Evolutionary conservation across 2,888 invertebrate species (phyloP).

Genomic region (Ctena decussata): DNA sequence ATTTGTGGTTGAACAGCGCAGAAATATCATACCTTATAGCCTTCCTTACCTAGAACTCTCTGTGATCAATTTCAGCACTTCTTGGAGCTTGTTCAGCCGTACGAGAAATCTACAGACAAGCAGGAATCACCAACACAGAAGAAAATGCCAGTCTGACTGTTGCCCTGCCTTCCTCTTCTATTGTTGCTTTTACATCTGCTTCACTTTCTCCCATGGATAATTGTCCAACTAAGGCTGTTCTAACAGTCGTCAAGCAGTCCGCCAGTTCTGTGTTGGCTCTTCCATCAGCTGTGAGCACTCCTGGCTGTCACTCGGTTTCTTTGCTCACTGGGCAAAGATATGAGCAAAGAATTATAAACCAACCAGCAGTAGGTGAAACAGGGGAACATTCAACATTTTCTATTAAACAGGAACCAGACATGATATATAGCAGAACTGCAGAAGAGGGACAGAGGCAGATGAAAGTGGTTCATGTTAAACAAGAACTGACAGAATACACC

Average conservation of each 20-base stretch:
- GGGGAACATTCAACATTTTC: not conserved
- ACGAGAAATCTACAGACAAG: slow-evolving; percentile 19
- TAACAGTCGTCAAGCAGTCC: not conserved
- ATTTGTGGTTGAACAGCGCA: no score
- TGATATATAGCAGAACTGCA: not conserved
- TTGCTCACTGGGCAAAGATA: not conserved
- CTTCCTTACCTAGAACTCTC: no score
- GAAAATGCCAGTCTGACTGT: not conserved
- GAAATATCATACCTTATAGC: no score
- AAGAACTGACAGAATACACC: not conserved
- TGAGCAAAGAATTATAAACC: not conserved
- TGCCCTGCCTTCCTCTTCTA: not conserved
- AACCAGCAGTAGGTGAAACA: not conserved
- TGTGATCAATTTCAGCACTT: slow-evolving; percentile 8
- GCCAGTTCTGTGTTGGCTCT: not conserved
- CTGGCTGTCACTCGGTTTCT: not conserved
- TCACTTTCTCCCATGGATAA: not conserved
- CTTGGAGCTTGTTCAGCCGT: slow-evolving; percentile 10
- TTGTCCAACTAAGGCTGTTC: not conserved
- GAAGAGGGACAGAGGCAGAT: not conserved
- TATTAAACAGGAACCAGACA: not conserved
- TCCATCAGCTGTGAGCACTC: not conserved
- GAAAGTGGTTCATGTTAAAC: not conserved
- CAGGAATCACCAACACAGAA: slow-evolving; percentile 23
- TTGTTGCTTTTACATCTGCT: not conserved